Evolutionary conservation across 1,140 invertebrate genomes (phyloP).

Genomic region (Ylistrum balloti): DNA sequence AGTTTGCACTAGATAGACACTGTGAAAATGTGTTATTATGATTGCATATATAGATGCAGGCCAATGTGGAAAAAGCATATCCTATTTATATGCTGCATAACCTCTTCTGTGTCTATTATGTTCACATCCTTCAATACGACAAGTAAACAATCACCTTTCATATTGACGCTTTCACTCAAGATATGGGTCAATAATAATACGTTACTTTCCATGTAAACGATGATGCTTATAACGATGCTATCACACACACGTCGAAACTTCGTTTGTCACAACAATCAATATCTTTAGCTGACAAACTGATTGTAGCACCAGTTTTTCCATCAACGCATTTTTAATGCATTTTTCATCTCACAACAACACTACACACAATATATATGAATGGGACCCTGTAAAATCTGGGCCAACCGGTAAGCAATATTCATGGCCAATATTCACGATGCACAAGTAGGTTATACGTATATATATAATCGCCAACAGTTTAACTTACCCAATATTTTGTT

Average conservation of each 20-base stretch:
- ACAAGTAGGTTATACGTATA: not conserved
- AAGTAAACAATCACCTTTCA: not conserved
- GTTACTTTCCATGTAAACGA: not conserved
- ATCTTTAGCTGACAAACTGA: not conserved
- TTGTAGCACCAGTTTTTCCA: not conserved
- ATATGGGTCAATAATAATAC: not conserved
- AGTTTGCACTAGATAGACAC: too few relatives aligned
- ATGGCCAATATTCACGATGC: not conserved
- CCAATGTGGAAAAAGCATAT: too few relatives aligned
- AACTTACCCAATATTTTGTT: not conserved
- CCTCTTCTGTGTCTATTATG: too few relatives aligned
- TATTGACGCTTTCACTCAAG: not conserved
- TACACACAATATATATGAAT: too few relatives aligned
- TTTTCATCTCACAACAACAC: not conserved
- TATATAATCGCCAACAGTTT: not conserved
- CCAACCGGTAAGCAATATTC: not conserved
- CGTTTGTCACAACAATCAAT: not conserved
- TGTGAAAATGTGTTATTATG: too few relatives aligned
- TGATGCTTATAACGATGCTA: not conserved
- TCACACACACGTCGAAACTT: not conserved
- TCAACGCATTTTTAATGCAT: not conserved
- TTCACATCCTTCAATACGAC: too few relatives aligned
- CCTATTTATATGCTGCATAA: too few relatives aligned
- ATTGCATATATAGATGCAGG: too few relatives aligned
- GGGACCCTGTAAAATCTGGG: slow-evolving; percentile 10